Conservation (phyloP, 2,888 invertebrate species). For the Opisthograptis luteolata region DNA sequence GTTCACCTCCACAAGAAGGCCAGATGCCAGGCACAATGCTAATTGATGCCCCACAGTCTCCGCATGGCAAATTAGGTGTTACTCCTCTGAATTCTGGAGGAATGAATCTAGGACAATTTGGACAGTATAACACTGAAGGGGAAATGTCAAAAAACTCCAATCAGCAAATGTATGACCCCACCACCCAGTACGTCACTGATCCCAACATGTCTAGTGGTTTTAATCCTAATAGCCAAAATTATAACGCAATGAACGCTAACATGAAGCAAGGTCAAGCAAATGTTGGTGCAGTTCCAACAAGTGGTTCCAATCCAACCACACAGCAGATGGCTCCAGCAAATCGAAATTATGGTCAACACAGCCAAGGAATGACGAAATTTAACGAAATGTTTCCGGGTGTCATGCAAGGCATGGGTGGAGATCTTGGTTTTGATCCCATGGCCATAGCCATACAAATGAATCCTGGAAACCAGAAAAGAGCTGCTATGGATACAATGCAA, state of each 20-base stretch:
- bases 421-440: constrained; percentile 77
- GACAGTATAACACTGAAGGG: constrained; percentile 2
- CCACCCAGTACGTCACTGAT: constrained; percentile 43
- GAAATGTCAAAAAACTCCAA: constrained; percentile 29
- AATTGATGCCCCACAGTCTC: constrained; percentile 48
- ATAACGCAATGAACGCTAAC: constrained; percentile 35
- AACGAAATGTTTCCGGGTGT: constrained; percentile 76
- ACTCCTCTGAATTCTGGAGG: constrained; percentile 19
- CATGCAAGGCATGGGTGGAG: constrained; percentile 55
- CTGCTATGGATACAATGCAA: constrained; percentile 62
- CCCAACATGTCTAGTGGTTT: constrained; percentile 37
- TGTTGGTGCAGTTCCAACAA: constrained; percentile 1
- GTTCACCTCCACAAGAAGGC: constrained; percentile 21
- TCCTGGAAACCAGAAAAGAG: constrained; percentile 67
- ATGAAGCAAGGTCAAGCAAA: constrained; percentile 31
- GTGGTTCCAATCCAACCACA: constrained; percentile 32
- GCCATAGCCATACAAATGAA: constrained; percentile 78
- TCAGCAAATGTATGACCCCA: constrained; percentile 37
- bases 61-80: constrained; percentile 39
- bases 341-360: constrained; percentile 54
- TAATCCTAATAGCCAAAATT: constrained; percentile 37
- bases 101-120: constrained; percentile 18
- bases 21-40: constrained; percentile 37
- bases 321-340: constrained; percentile 40
- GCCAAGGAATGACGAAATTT: constrained; percentile 65